phyloP scores from a whole-genome alignment of 64 coral and sea anemone species.

The Pocillopora verrucosa region DNA sequence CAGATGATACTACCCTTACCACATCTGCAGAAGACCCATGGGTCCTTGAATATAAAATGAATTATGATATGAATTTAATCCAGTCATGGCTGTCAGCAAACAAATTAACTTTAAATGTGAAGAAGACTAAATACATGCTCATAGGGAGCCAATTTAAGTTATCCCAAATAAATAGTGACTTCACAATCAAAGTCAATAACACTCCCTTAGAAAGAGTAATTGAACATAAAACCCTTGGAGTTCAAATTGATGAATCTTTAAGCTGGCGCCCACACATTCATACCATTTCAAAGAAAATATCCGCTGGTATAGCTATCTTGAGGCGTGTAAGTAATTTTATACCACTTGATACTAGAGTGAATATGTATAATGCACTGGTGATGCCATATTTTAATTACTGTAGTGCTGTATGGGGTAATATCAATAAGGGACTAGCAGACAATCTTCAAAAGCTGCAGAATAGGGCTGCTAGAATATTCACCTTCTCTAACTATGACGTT shows the following conservation, averaged over 20 bases:
- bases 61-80: not conserved
- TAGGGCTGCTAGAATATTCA: slow-evolving; percentile 56
- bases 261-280: slow-evolving; percentile 34
- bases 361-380: slow-evolving; percentile 53
- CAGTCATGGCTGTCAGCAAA: slow-evolving; percentile 2
- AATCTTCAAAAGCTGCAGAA: slow-evolving; percentile 68
- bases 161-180: slow-evolving; percentile 9
- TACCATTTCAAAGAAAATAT: slow-evolving; percentile 29
- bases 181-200: not conserved
- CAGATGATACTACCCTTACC: too few species aligned
- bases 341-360: slow-evolving; percentile 41
- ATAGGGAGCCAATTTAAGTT: not conserved
- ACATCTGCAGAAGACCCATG: slow-evolving; percentile 7
- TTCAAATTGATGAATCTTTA: slow-evolving; percentile 46
- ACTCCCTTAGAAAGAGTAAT: slow-evolving; percentile 12
- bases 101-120: not conserved
- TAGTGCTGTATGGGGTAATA: slow-evolving; percentile 49
- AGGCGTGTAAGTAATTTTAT: not conserved
- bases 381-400: slow-evolving; percentile 55
- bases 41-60: too few species aligned
- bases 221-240: slow-evolving; percentile 30
- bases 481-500: slow-evolving; percentile 27
- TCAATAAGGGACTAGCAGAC: slow-evolving; percentile 25
- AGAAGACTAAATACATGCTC: slow-evolving; percentile 13
- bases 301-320: slow-evolving; percentile 12